Evolutionary conservation across 2,797 vertebrate genomes (phyloP), one percentile per base, ranked within the genome.

Genomic region (Premnoplex brunnescens): DNA sequence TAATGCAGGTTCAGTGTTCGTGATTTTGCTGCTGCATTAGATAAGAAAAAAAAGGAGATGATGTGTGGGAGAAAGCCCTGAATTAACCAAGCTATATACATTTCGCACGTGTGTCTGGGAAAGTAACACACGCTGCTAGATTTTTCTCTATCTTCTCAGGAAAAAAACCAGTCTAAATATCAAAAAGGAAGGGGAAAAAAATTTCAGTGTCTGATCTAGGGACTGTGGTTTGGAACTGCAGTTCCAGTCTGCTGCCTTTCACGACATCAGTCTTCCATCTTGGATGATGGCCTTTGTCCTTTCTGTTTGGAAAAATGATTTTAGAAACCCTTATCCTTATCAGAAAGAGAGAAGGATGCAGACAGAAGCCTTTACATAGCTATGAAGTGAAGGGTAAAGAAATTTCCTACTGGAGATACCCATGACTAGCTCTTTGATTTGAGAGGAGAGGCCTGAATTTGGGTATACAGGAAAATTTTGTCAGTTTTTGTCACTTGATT

Each of bases 21-120:
- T 90, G 34, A 88, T 52, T 84, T 93, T 83, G 74, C 67, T 95
- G 88, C 67, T 87, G 73, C 44, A 23, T 83, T 88, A 76, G 95
- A 76, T 95, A 84, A 93, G 36, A 66, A 72, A 46, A 51, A 79
- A 75, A 93, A 85, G 59, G 62, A 88, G 71, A 76, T 88, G 55
- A 68, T 16, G 52, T 0, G 6, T 90, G 52, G 80, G 77, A 76
- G 83, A 87, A 76, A 63, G 49, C 59, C 55, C 63, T 71, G 74
- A 93, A 81, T 96, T 93, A 95, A 86, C 67, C 52, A 90, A 91
- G n/a, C 63, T 73, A 67, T 91, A 37, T 71, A 46, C 37, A 15
- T 85, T 94, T 93, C 37, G 66, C 62, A 36, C 4, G 1, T 88
- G 59, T 74, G 63, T 93, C 59, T 51, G 56, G 62, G 71, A 91